Evolutionary conservation across 1,140 invertebrate species (phyloP), one percentile per base, ranked within the genome.

Genomic region (Eciton burchellii): DNA sequence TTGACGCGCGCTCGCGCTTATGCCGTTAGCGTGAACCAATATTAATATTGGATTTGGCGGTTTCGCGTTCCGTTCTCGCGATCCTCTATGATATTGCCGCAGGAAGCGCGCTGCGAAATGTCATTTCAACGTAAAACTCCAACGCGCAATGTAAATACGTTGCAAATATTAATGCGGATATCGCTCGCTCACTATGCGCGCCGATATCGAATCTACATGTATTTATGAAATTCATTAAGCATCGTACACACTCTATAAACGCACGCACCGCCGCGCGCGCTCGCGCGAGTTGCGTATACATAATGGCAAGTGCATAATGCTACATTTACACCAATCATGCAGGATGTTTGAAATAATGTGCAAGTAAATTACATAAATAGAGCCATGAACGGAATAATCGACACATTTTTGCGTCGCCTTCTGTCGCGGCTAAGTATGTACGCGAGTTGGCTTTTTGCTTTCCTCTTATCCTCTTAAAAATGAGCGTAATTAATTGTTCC

Each of bases 121-220:
- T n/a, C 47, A 43, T 54, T 43, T 79, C 70, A 43, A 70, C n/a
- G 9, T 21, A 21, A 57, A 66, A 66, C 29, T 12, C 52, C 52
- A 66, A 57, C 41, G 63, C 35, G 6, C 1, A 57, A 19, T 4
- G 19, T 56, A 41, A 52, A 43, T 41, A 54, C 49, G 52, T 70
- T 57, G 52, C 19, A 57, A 79, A 79, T 79, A 79, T 79, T 68
- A 45, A 79, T 70, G 62, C 49, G 56, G 70, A 79, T 56, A 56
- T 77, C 54, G 47, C 21, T 45, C 12, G 49, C 41, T 5, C 29
- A 63, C 11, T 41, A 73, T 41, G n/a, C 52, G 12, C 29, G n/a
- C 35, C 16, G 26, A 57, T 79, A 57, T 68, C 56, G n/a, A 56
- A 45, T 43, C 49, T 79, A 21, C 73, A 52, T 79, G 26, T 56